Percentiles rank a stretch among this genome's conserved stretches.
phyloP scores from a whole-genome alignment of 1,140 invertebrate species.

The Habropoda laboriosa region DNA sequence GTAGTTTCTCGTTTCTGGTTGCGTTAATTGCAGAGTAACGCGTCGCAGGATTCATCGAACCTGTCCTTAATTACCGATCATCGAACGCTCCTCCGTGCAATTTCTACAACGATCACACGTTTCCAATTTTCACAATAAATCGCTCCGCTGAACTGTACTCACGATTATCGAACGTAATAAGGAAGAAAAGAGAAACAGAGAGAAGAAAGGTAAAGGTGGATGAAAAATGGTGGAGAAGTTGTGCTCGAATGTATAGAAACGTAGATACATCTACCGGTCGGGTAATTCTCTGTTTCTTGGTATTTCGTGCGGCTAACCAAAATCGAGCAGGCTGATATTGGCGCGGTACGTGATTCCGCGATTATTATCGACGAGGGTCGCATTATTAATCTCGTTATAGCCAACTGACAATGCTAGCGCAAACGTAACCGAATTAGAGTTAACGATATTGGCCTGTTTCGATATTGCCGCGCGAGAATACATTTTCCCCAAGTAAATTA shows the following conservation, averaged over 20 bases:
- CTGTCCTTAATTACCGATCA: constrained; percentile 21
- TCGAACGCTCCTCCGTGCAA: constrained; percentile 1
- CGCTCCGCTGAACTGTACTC: too few species aligned
- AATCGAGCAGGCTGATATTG: constrained; percentile 49
- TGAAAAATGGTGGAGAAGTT: background rate
- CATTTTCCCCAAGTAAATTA: constrained; percentile 44
- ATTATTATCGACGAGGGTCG: constrained; percentile 59
- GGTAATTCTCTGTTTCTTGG: constrained; percentile 5
- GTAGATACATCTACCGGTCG: too few species aligned
- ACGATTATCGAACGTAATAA: background rate
- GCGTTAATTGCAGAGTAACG: constrained; percentile 29
- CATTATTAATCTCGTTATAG: constrained; percentile 65
- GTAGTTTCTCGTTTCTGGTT: background rate
- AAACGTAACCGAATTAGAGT: constrained; percentile 60
- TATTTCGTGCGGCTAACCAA: constrained; percentile 21
- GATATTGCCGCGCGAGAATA: constrained; percentile 39
- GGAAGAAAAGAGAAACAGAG: too few species aligned
- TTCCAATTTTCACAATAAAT: background rate
- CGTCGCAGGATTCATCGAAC: background rate
- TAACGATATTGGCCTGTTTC: constrained; percentile 58
- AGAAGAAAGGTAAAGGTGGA: background rate
- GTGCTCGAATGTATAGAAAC: background rate
- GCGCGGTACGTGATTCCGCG: constrained; percentile 56
- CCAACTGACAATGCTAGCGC: constrained; percentile 29
- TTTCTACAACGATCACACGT: background rate